Conservation (phyloP, 2,113 vertebrate genomes). For the Nibea coibor region DNA sequence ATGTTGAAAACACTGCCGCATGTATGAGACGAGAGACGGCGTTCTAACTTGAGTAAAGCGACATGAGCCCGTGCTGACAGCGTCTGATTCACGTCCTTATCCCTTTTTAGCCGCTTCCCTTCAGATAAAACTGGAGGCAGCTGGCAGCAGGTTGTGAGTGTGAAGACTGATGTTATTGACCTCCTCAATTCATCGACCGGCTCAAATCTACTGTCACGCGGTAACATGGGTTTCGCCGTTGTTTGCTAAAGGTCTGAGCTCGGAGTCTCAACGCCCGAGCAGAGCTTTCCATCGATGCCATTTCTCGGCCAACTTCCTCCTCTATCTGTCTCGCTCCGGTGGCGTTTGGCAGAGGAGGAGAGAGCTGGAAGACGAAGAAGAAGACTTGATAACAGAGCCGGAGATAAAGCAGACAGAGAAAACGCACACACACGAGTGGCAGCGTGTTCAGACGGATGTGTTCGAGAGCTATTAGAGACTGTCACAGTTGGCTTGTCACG, state of each 20-base stretch:
- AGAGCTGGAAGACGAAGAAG: conserved; percentile 16
- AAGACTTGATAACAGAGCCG: conserved; percentile 62
- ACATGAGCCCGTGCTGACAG: neutral
- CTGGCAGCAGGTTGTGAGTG: neutral
- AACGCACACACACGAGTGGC: conserved; percentile 45
- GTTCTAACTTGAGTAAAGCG: no score
- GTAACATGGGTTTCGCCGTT: neutral
- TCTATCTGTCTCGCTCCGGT: conserved; percentile 58
- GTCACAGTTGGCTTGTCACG: conserved; percentile 71
- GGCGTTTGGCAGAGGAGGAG: conserved; percentile 54
- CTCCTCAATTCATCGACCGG: neutral
- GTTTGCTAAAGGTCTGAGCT: conserved; percentile 30
- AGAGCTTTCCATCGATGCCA: conserved; percentile 41
- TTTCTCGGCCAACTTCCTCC: conserved; percentile 59
- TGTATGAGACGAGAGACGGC: neutral
- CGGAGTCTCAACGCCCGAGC: conserved; percentile 21
- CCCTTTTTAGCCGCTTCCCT: neutral
- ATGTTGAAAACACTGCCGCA: neutral
- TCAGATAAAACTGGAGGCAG: neutral
- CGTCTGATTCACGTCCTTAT: neutral
- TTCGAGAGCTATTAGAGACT: conserved; percentile 72
- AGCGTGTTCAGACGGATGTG: conserved; percentile 56
- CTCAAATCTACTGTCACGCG: neutral
- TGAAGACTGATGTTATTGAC: neutral
- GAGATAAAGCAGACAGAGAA: conserved; percentile 60